These are phyloP conservation scores for Ammodytes dubius DNA, from an alignment of 2,113 vertebrate species.

Conservation along the genomic window DNA sequence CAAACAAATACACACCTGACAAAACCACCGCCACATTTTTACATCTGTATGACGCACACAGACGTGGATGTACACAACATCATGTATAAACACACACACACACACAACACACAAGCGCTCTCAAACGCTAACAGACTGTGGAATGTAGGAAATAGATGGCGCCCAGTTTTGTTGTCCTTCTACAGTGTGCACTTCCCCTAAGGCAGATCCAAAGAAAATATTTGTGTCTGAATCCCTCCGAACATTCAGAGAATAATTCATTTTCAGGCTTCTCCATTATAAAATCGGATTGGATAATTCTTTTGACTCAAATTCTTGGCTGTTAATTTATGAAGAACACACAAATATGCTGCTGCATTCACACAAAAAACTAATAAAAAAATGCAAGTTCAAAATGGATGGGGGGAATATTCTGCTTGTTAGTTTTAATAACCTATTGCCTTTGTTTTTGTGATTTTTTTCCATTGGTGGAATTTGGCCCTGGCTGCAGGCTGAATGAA, in stretches of 20 bases:
- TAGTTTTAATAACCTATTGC: slow-evolving; percentile 44
- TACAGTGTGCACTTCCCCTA: slow-evolving; percentile 63
- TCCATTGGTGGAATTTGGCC: slow-evolving; percentile 55
- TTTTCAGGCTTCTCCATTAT: slow-evolving; percentile 37
- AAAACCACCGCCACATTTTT: too few relatives aligned
- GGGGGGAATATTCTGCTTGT: neutral
- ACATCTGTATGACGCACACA: neutral
- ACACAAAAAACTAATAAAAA: slow-evolving; percentile 1
- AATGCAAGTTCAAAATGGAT: slow-evolving; percentile 4
- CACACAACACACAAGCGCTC: neutral
- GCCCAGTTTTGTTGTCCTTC: slow-evolving; percentile 71
- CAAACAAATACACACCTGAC: neutral
- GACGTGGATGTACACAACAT: neutral
- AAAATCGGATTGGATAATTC: slow-evolving; percentile 49
- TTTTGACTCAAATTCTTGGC: slow-evolving; percentile 42
- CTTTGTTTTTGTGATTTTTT: slow-evolving; percentile 51
- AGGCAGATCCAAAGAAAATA: slow-evolving; percentile 78
- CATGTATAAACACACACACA: neutral
- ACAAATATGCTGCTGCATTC: slow-evolving; percentile 25
- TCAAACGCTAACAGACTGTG: slow-evolving; percentile 55
- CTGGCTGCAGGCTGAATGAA: slow-evolving; percentile 55
- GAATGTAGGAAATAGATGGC: slow-evolving; percentile 75
- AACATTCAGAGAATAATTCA: slow-evolving; percentile 64
- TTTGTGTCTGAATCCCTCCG: slow-evolving; percentile 71
- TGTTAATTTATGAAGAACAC: slow-evolving; percentile 47